Evolutionary conservation across 2,888 invertebrate genomes (phyloP).

Genomic region (Barypeithes pellucidus): DNA sequence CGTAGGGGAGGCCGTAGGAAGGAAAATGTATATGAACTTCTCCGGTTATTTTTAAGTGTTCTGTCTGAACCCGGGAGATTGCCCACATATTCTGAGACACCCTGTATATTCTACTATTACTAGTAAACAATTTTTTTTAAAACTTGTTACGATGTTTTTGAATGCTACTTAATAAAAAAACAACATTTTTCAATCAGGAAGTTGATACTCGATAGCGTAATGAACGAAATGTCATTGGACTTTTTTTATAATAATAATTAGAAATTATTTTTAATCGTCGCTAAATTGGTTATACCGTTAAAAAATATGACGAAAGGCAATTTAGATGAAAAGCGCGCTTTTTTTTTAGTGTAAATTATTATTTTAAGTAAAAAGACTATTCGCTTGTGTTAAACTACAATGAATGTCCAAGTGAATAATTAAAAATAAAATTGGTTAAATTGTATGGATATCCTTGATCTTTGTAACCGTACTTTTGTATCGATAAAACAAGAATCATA

Average conservation of each 20-base stretch:
- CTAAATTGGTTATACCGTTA: conserved; percentile 10
- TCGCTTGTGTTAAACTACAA: neutral
- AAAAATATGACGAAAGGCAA: neutral
- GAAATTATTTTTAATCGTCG: conserved; percentile 17
- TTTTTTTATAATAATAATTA: conserved; percentile 1
- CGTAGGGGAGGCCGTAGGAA: too few relatives aligned
- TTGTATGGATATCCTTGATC: too few relatives aligned
- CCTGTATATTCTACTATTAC: too few relatives aligned
- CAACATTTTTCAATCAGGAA: neutral
- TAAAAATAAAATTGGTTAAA: too few relatives aligned
- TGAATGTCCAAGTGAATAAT: too few relatives aligned
- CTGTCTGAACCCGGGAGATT: too few relatives aligned
- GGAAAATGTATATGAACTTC: too few relatives aligned
- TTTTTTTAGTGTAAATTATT: neutral
- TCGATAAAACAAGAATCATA: too few relatives aligned
- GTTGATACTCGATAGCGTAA: neutral
- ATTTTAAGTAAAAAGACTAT: neutral
- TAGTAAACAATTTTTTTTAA: neutral
- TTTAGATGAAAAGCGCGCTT: neutral
- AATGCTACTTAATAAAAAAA: neutral
- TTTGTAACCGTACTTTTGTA: too few relatives aligned
- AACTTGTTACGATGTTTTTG: conserved; percentile 1
- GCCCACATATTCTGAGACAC: too few relatives aligned
- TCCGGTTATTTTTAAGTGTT: too few relatives aligned
- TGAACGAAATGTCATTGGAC: neutral